Base-by-base conservation (phyloP, 2,797 vertebrate genomes). In the Ceryle rudis region DNA sequence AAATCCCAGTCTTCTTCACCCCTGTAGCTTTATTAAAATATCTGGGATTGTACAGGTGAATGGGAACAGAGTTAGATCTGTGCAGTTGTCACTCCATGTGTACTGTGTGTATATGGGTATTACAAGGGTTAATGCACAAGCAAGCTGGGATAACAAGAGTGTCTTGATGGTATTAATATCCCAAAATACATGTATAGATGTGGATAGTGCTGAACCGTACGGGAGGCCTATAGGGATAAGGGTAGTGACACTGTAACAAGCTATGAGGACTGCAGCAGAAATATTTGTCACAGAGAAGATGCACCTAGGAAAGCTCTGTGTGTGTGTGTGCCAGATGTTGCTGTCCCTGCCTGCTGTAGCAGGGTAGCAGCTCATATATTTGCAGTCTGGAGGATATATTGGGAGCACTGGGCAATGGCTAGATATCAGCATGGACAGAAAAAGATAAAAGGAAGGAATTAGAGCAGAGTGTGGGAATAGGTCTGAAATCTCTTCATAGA, bases 221-320 rank as follows among this genome's bases (percentile, higher is more conserved):
- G 0, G 61, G 77, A 52, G 62, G 55, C 60, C 2, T 11, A 49
- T 1, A n/a, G 66, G 31, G 66, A 81, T 71, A 75, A 72, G 75
- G 44, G 39, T 31, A 74, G 78, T 65, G 90, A 78, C 61, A 17
- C 39, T 70, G 47, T 31, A 73, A 31, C 26, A 16, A 28, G 62
- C 81, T 62, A 15, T 0, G 0, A 64, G 71, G 55, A 35, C 16
- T 0, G 0, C 0, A 73, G 82, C 73, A 82, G 90, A 54, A 79
- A 67, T 85, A 71, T 57, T 81, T 93, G 55, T 93, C 58, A 29
- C 31, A 20, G 58, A 84, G 66, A 75, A 81, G 93, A n/a, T 49
- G 67, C 26, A 46, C 16, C 35, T n/a, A n/a, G 73, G 66, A 41
- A 47, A 93, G 70, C 26, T 72, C 5, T 39, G n/a, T 42, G 14